A percentile compares a stretch with the other conserved stretches of the same genome.
Conservation (phyloP, 37 sponge, comb jelly and placozoan genomes). For the Tethya wilhelma region DNA sequence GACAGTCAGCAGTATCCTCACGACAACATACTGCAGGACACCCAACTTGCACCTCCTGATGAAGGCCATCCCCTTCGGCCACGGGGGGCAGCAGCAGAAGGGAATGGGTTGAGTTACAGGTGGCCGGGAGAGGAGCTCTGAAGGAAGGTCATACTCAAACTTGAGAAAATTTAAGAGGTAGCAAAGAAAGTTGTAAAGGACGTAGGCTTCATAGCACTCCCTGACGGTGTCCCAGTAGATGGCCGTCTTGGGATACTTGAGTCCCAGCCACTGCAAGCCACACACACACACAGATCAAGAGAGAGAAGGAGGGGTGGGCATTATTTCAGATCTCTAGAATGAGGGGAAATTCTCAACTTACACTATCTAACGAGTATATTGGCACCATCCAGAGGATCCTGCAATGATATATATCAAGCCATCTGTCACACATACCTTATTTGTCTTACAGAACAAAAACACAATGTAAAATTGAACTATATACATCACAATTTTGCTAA, state of each 20-base stretch:
- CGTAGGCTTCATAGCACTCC: slow-evolving; percentile 92
- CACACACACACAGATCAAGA: no score
- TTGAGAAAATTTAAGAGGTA: slow-evolving; percentile 87
- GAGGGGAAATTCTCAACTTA: no score
- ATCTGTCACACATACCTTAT: background rate
- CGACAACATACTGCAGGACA: slow-evolving; percentile 76
- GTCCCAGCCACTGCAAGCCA: slow-evolving; percentile 79
- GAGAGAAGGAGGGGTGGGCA: no score
- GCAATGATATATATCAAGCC: background rate
- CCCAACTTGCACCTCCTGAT: slow-evolving; percentile 77
- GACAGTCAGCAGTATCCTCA: slow-evolving; percentile 57
- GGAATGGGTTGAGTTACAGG: slow-evolving; percentile 62
- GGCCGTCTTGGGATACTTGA: slow-evolving; percentile 53
- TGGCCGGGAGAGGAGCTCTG: slow-evolving; percentile 30
- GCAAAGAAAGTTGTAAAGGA: slow-evolving; percentile 91
- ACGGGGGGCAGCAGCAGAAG: slow-evolving; percentile 68
- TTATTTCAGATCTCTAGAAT: no score
- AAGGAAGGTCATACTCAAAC: slow-evolving; percentile 56
- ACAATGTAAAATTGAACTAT: slow-evolving; percentile 5
- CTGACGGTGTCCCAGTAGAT: slow-evolving; percentile 72
- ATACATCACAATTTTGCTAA: slow-evolving; percentile 15
- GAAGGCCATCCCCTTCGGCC: slow-evolving; percentile 61
- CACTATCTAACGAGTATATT: slow-evolving; percentile 85
- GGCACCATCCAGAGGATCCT: slow-evolving; percentile 93
- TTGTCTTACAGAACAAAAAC: background rate